phyloP scores from a whole-genome alignment of 2,113 vertebrate species.

The Lagopus muta region DNA sequence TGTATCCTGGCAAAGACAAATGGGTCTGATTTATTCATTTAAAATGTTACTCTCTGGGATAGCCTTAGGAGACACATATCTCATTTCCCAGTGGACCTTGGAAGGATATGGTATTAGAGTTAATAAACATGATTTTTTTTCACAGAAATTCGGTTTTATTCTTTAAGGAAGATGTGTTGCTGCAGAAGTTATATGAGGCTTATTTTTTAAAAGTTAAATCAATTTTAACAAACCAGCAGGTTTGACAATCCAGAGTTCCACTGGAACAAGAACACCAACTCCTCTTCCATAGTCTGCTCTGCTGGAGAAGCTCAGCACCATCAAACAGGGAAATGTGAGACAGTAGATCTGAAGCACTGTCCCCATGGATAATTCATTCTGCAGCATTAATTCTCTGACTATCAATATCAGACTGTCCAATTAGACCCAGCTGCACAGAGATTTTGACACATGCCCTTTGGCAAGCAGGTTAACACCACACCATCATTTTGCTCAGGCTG shows the following conservation, averaged over 20 bases:
- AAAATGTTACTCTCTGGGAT: background rate
- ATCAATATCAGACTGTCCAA: background rate
- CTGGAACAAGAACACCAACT: background rate
- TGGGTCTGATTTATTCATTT: slow-evolving; percentile 37
- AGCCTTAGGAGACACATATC: background rate
- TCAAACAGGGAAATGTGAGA: background rate
- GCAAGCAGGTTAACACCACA: background rate
- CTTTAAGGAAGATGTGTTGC: background rate
- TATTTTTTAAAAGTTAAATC: background rate
- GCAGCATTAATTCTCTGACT: background rate
- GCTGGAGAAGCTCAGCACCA: background rate
- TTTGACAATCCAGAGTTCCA: background rate
- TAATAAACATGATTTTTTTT: background rate
- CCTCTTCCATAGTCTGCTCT: background rate
- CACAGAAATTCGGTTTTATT: background rate
- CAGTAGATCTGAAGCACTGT: background rate
- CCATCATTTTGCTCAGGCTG: background rate
- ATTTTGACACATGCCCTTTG: background rate
- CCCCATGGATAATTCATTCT: background rate
- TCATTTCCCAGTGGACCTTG: background rate
- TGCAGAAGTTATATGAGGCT: background rate
- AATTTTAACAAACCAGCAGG: background rate
- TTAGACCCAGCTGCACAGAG: background rate
- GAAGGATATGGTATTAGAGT: background rate
- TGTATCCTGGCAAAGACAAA: slow-evolving; percentile 30